A percentile compares a stretch with the other conserved stretches of the same genome.
Conservation (phyloP, 2,113 vertebrate species). For the Takifugu flavidus region DNA sequence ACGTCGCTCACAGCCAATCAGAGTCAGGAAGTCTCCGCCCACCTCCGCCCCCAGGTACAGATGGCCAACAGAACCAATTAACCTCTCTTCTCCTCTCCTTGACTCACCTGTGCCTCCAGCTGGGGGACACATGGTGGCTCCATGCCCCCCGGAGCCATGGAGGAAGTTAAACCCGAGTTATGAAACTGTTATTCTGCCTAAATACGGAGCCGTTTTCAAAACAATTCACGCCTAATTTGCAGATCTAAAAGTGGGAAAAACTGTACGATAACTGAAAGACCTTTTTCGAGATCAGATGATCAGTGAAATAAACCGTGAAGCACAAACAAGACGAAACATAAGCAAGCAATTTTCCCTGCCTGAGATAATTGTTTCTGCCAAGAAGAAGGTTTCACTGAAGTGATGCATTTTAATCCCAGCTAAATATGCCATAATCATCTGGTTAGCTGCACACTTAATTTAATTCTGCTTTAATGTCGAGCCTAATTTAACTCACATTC, state of each 20-base stretch:
- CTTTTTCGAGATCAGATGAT: conserved; percentile 41
- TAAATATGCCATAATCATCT: conserved; percentile 27
- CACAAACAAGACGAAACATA: conserved; percentile 40
- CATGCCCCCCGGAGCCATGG: too few relatives aligned
- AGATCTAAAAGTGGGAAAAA: too few relatives aligned
- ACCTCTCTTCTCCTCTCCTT: conserved; percentile 74
- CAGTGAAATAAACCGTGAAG: conserved; percentile 48
- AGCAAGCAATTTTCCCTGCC: conserved; percentile 21
- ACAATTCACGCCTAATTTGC: too few relatives aligned
- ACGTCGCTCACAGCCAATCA: conserved; percentile 63
- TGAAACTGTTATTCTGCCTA: too few relatives aligned
- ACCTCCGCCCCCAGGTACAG: conserved; percentile 72
- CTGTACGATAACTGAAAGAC: conserved; percentile 5
- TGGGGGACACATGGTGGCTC: not conserved
- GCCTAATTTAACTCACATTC: conserved; percentile 10
- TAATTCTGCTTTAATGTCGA: conserved; percentile 26
- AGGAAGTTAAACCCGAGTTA: too few relatives aligned
- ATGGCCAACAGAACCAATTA: conserved; percentile 85
- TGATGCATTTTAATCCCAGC: conserved; percentile 26
- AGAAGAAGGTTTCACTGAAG: conserved; percentile 8
- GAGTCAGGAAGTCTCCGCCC: conserved; percentile 43
- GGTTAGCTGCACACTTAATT: conserved; percentile 24
- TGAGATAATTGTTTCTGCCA: conserved; percentile 26
- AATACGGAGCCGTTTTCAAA: too few relatives aligned
- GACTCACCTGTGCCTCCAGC: conserved; percentile 56